Evolutionary conservation across 2,888 invertebrate species (phyloP), one percentile per base, ranked within the genome.

Genomic region (Machimus atricapillus): DNA sequence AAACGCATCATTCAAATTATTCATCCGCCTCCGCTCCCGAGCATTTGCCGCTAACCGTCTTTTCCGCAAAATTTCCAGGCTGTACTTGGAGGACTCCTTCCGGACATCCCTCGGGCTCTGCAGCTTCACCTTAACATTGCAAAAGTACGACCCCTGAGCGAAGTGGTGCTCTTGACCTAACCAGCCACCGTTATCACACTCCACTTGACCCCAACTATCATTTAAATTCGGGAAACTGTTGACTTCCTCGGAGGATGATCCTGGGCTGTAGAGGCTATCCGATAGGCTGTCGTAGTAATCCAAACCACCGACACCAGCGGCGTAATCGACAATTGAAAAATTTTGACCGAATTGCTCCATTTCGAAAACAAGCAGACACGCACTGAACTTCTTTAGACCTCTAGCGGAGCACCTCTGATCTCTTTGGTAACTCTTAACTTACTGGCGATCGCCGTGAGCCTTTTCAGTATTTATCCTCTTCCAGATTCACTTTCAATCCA

Each of bases 21-120:
- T 95, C 96, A 96, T 96, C 58, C 96, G 93, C 82, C 95, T 93
- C 81, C 96, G 92, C 91, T 96, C 96, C 1, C 96, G 92, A 0
- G 96, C 96, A 91, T 96, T 96, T 1, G 96, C 96, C 1, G 96
- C 96, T 78, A 96, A 92, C 37, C 96, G 93, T 31, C 96, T 93
- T 3, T 66, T 66, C 66, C 66, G 2, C 66, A 66, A 66, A 66
- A 66, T 66, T 1, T 66, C 66, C n/a, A 23, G 12, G 12, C 66
- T 23, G 66, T 66, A 66, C 3, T 23, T 66, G 7, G 66, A 27
- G 19, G 27, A 66, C 23, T 66, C 66, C 66, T 23, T 66, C 14
- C 66, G 19, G 23, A 66, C 66, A 66, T 66, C 66, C 4, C 19
- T 12, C 2, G 66, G 12, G 19, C 4, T 27, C 27, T 66, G 27